Conservation (phyloP, 1,140 invertebrate genomes). For the Tetramorium alpestre region DNA sequence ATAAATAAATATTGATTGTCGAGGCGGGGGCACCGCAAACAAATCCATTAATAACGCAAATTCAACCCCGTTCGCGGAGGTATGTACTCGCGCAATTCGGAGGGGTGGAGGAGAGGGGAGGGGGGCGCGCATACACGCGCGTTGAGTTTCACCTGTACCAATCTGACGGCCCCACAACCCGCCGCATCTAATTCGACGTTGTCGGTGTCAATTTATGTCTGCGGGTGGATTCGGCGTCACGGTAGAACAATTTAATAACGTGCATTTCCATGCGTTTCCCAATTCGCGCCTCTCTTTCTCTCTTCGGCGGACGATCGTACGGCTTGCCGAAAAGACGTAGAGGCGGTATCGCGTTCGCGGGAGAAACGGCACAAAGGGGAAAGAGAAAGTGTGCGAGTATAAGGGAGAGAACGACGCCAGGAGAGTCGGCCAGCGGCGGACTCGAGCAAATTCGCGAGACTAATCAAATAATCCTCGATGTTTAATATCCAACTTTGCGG, state of each 20-base stretch:
- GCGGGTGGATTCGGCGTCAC: constrained; percentile 70
- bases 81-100: constrained; percentile 10
- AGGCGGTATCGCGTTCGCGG: background rate
- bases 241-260: constrained; percentile 79
- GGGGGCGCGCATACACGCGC: background rate
- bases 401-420: background rate
- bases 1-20: constrained; percentile 79
- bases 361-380: background rate
- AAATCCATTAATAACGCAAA: constrained; percentile 83
- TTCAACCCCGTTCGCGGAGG: constrained; percentile 73
- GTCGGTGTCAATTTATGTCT: constrained; percentile 78
- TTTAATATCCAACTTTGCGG: constrained; percentile 69
- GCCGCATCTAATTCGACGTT: constrained; percentile 57
- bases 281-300: background rate
- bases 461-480: constrained; percentile 76
- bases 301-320: background rate
- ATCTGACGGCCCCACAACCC: constrained; percentile 18
- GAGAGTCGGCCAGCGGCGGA: background rate
- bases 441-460: constrained; percentile 75
- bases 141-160: constrained; percentile 34
- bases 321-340: constrained; percentile 9
- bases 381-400: no score
- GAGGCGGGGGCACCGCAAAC: constrained; percentile 77
- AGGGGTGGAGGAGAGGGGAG: no score
- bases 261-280: constrained; percentile 52